A percentile compares a stretch with the other conserved stretches of the same genome.
phyloP scores from a whole-genome alignment of 2,888 invertebrate genomes.

The Drosophila lutescens region DNA sequence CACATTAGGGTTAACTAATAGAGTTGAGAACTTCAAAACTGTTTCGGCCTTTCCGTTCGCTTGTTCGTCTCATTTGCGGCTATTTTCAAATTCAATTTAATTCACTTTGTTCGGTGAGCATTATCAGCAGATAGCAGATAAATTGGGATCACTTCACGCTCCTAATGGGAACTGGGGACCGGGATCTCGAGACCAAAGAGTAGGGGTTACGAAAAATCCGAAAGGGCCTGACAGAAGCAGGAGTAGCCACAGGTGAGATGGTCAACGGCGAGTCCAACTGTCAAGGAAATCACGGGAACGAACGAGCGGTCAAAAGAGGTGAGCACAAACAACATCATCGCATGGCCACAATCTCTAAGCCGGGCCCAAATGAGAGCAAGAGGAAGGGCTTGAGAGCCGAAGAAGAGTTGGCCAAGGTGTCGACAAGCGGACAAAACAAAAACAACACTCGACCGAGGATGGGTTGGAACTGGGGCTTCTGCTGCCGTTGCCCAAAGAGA shows the following conservation, averaged over 20 bases:
- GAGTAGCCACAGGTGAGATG: conserved; percentile 62
- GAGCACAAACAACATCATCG: conserved; percentile 82
- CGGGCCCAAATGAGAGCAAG: conserved; percentile 23
- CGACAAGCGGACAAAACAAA: conserved; percentile 51
- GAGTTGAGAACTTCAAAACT: neutral
- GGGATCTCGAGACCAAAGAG: too few relatives aligned
- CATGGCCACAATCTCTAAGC: conserved; percentile 79
- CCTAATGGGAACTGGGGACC: conserved; percentile 80
- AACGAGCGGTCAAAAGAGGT: conserved; percentile 81
- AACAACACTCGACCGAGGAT: conserved; percentile 32
- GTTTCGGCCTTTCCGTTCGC: neutral
- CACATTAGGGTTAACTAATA: conserved; percentile 11
- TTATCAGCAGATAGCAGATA: conserved; percentile 84
- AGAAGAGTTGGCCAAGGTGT: conserved; percentile 58
- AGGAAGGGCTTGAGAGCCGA: neutral
- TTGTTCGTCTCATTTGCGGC: conserved; percentile 47
- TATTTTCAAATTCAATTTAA: conserved; percentile 83
- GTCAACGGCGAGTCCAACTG: conserved; percentile 32
- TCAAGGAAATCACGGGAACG: conserved; percentile 62
- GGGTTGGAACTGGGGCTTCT: conserved; percentile 29
- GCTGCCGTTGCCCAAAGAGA: conserved; percentile 74
- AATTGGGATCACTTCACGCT: conserved; percentile 84
- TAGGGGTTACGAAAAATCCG: too few relatives aligned
- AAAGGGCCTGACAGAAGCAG: conserved; percentile 60
- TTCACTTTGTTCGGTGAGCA: conserved; percentile 85